phyloP scores from a whole-genome alignment of 35 echinoderm and acorn worm genomes.

The Apostichopus californicus region DNA sequence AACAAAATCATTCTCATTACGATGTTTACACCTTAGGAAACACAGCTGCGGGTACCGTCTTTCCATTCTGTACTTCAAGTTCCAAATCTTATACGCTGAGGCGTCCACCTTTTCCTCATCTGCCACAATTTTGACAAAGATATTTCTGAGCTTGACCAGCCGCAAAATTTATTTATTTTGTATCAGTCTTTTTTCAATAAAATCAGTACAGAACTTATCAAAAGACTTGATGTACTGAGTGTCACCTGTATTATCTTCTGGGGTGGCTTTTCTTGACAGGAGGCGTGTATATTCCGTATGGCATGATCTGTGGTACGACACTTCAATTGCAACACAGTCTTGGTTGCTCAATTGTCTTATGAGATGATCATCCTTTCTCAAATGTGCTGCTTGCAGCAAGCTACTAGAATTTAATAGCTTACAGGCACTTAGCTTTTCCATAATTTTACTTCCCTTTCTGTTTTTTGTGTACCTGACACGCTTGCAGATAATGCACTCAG shows the following conservation, averaged over 20 bases:
- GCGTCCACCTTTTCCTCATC: conserved; percentile 29
- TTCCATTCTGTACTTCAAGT: conserved; percentile 6
- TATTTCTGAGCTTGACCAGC: background rate
- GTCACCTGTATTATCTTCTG: background rate
- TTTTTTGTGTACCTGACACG: too few relatives aligned
- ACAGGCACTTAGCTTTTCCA: too few relatives aligned
- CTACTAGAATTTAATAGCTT: too few relatives aligned
- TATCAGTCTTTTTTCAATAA: conserved; percentile 37
- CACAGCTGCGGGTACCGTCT: conserved; percentile 28
- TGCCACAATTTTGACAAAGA: conserved; percentile 29
- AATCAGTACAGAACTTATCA: background rate
- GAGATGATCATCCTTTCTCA: background rate
- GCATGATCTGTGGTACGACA: background rate
- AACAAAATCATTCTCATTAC: conserved; percentile 26
- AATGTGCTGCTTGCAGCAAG: background rate
- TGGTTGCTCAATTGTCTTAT: background rate
- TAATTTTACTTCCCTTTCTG: too few relatives aligned
- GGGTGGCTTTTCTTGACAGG: background rate
- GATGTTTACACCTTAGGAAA: conserved; percentile 9
- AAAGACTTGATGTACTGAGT: too few relatives aligned
- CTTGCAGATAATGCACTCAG: too few relatives aligned
- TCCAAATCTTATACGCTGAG: conserved; percentile 5
- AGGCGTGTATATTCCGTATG: background rate
- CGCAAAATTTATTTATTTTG: conserved; percentile 31
- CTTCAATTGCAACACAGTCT: conserved; percentile 34